Conservation (phyloP, 2,797 vertebrate genomes). For the Lycodopsis pacificus region DNA sequence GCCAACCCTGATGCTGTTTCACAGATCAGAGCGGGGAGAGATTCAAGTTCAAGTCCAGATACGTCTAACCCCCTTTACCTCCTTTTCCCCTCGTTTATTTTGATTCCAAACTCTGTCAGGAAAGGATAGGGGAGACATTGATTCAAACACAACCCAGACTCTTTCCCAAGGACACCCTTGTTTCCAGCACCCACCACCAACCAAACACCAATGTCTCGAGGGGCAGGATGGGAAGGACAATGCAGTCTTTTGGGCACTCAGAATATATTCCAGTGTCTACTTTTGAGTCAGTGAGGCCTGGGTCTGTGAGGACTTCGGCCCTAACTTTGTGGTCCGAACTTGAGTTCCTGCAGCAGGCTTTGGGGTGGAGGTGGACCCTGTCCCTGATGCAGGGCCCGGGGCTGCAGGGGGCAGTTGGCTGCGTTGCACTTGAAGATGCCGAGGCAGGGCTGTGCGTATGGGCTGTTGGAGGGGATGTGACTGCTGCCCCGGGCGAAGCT, state of each 20-base stretch:
- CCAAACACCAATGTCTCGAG: neutral
- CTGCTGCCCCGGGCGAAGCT: constrained; percentile 51
- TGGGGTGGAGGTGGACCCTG: constrained; percentile 41
- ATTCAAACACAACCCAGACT: constrained; percentile 22
- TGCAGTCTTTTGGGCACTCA: constrained; percentile 59
- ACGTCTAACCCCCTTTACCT: neutral
- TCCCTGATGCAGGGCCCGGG: constrained; percentile 38
- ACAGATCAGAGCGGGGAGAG: constrained; percentile 37
- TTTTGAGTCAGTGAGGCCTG: constrained; percentile 37
- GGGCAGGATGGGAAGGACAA: constrained; percentile 26
- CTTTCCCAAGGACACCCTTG: constrained; percentile 18
- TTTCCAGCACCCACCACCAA: neutral
- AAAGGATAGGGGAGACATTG: constrained; percentile 16
- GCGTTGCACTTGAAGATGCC: constrained; percentile 53
- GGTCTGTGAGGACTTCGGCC: constrained; percentile 42
- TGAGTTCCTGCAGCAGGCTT: constrained; percentile 42
- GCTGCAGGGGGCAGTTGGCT: constrained; percentile 23
- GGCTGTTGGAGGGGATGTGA: constrained; percentile 39
- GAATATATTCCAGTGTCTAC: constrained; percentile 34
- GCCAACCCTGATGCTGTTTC: constrained; percentile 35
- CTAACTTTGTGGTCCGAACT: constrained; percentile 31
- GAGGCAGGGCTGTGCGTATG: constrained; percentile 36
- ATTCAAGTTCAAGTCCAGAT: constrained; percentile 50
- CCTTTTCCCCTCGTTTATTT: constrained; percentile 13
- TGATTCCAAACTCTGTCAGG: constrained; percentile 15